phyloP scores from a whole-genome alignment of 2,797 vertebrate genomes.

The Syngnathus acus region DNA sequence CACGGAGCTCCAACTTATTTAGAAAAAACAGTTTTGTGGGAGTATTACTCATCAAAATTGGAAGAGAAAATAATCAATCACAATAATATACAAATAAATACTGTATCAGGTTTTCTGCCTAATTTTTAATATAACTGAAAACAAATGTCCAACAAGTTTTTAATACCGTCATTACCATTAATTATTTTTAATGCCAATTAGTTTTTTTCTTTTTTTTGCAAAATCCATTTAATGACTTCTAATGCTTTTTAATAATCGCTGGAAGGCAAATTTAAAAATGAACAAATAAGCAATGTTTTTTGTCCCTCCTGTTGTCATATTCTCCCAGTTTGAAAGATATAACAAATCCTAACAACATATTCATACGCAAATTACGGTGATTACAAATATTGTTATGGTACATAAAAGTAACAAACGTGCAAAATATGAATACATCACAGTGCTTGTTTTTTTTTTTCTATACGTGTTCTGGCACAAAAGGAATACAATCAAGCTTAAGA shows the following conservation, averaged over 20 bases:
- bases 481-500: background rate
- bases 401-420: background rate
- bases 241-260: too few relatives aligned
- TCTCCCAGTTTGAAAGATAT: too few relatives aligned
- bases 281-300: too few relatives aligned
- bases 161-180: too few relatives aligned
- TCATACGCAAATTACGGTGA: too few relatives aligned
- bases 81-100: too few relatives aligned
- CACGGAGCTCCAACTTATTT: background rate
- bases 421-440: background rate
- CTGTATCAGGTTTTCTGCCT: too few relatives aligned
- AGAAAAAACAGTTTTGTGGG: background rate
- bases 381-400: background rate
- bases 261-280: background rate
- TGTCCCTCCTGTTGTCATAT: too few relatives aligned
- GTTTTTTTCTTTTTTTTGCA: background rate
- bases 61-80: background rate
- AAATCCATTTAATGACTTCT: background rate
- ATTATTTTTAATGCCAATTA: background rate
- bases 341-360: too few relatives aligned
- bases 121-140: too few relatives aligned
- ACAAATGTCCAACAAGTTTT: too few relatives aligned
- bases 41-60: background rate
- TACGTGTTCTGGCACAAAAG: background rate
- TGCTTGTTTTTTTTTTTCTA: background rate